These are phyloP conservation scores for Brachyrhaphis roseni DNA, from an alignment of 2,797 vertebrate genomes.

Conservation along the genomic window DNA sequence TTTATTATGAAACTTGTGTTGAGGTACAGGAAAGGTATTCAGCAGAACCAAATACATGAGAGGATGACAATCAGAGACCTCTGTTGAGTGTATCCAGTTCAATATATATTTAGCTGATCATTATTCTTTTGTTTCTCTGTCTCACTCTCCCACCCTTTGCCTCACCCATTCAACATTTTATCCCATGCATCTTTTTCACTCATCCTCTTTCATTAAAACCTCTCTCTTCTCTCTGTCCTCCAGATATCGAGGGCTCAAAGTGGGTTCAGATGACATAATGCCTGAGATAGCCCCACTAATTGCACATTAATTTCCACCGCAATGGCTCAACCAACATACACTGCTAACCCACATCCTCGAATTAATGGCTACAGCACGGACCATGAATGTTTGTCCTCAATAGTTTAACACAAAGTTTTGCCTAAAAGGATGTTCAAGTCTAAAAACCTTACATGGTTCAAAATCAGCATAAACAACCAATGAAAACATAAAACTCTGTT, in stretches of 20 bases:
- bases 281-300: neutral
- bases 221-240: neutral
- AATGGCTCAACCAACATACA: neutral
- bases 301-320: constrained; percentile 6
- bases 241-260: constrained; percentile 1
- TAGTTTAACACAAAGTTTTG: neutral
- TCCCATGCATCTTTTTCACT: neutral
- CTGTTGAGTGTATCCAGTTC: constrained; percentile 2
- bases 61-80: neutral
- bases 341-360: constrained; percentile 4
- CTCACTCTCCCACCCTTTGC: neutral
- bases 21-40: neutral
- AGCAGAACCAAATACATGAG: neutral
- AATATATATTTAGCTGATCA: neutral
- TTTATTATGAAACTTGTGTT: neutral
- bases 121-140: constrained; percentile 3
- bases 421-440: neutral
- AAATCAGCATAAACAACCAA: neutral
- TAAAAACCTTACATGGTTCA: neutral
- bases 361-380: neutral
- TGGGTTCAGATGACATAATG: neutral
- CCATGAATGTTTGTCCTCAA: neutral
- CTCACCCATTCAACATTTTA: constrained; percentile 5
- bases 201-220: neutral
- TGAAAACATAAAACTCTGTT: neutral